Conservation (phyloP, 2,113 vertebrate species). For the Chloropsis cyanopogon region DNA sequence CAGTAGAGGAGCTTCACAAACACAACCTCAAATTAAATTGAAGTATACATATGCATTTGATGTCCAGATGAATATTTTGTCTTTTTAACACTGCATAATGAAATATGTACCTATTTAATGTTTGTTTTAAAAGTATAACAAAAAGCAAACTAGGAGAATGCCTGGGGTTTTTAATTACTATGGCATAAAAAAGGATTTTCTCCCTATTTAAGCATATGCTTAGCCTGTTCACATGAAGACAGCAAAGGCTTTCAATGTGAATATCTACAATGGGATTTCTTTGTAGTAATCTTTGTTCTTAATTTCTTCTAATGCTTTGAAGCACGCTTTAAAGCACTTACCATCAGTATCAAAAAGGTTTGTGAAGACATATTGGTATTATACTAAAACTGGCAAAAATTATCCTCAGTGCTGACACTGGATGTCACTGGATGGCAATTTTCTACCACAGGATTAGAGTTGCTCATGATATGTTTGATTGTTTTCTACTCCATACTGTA, state of each 20-base stretch:
- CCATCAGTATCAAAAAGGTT: neutral
- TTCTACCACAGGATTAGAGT: neutral
- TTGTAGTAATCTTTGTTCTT: neutral
- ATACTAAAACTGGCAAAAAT: neutral
- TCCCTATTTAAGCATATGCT: neutral
- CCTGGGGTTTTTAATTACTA: neutral
- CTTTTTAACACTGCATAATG: neutral
- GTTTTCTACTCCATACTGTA: neutral
- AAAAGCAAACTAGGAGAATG: neutral
- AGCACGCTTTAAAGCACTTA: neutral
- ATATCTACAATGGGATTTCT: neutral
- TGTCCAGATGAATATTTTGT: neutral
- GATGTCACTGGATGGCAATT: neutral
- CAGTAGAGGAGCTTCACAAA: neutral
- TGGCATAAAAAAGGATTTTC: neutral
- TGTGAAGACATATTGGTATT: neutral
- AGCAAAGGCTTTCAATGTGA: neutral
- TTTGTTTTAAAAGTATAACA: neutral
- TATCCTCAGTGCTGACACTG: neutral
- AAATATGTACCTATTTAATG: neutral
- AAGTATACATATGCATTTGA: neutral
- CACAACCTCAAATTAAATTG: neutral
- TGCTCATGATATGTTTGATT: neutral
- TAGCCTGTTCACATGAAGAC: neutral
- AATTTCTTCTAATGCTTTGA: neutral